Evolutionary conservation across 2,888 invertebrate species (phyloP), one percentile per base, ranked within the genome.

Genomic region (Tenthredo notha): DNA sequence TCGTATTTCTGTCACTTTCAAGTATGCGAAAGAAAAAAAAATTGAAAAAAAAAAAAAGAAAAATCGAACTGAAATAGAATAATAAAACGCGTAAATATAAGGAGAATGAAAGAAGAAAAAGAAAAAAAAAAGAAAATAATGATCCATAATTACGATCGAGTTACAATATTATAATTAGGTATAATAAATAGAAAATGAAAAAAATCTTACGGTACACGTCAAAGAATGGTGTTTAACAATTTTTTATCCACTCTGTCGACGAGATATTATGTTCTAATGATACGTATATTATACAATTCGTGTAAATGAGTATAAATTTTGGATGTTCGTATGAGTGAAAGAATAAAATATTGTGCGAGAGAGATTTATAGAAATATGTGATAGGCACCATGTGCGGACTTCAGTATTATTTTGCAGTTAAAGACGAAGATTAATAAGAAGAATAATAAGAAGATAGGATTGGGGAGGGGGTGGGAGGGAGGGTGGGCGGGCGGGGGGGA

Each of bases 341-440:
- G 12, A 78, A 58, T n/a, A 54, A 58, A 78, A 58, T 54, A 54
- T 47, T 85, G 86, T 87, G 87, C 88, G 86, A 84, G 54, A 85
- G 88, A 89, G 87, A 88, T 87, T 90, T 90, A 90, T 91, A 93
- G 91, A 91, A 89, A 91, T 92, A 92, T 93, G 93, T 93, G 93
- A 93, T 93, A 93, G 92, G 93, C 93, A 93, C 93, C 91, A 92
- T 90, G 93, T 93, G 93, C 93, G 91, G 92, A 92, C 91, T 93
- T 92, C 93, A 93, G 93, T 93, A 93, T 93, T 93, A 93, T 92
- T 93, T 93, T 93, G 90, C 92, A 92, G 90, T 91, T 90, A 90
- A 18, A 91, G 47, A 67, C 86, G 85, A 33, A 83, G 80, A 85
- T 21, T 50, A 80, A 75, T 75, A 77, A 50, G 33, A 87, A 85